Evolutionary conservation across 2,888 invertebrate genomes (phyloP).

Genomic region (Leptothorax acervorum): DNA sequence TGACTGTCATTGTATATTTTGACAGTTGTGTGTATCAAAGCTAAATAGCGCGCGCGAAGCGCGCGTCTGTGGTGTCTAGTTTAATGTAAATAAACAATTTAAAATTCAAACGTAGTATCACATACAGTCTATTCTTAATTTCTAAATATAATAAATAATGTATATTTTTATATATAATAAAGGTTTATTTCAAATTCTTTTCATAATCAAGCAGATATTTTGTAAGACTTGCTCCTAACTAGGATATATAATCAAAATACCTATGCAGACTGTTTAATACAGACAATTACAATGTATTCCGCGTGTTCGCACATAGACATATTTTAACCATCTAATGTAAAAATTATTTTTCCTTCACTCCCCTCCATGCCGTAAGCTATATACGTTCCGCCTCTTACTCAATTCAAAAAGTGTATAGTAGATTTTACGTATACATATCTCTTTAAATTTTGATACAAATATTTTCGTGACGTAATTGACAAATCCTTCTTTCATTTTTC

Average conservation of each 20-base stretch:
- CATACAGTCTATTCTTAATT: not conserved
- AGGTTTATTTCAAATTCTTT: not conserved
- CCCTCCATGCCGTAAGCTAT: too few species aligned
- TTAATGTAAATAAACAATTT: not conserved
- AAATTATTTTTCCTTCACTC: too few species aligned
- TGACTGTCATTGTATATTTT: too few species aligned
- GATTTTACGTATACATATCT: too few species aligned
- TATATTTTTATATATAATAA: not conserved
- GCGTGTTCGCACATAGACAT: not conserved
- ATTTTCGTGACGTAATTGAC: too few species aligned
- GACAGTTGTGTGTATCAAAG: too few species aligned
- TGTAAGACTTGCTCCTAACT: not conserved
- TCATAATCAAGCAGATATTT: not conserved
- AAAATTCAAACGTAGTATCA: not conserved
- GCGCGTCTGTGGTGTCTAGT: too few species aligned
- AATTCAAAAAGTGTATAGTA: too few species aligned
- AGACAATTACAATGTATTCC: not conserved
- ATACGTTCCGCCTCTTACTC: too few species aligned
- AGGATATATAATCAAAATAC: not conserved
- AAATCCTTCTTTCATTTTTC: too few species aligned
- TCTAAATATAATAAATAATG: not conserved
- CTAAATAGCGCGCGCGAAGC: too few species aligned
- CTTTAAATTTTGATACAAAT: too few species aligned
- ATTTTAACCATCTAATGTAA: not conserved
- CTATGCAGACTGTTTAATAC: not conserved